Base-by-base conservation (phyloP, 2,797 vertebrate genomes). In the Chloroceryle inda region DNA sequence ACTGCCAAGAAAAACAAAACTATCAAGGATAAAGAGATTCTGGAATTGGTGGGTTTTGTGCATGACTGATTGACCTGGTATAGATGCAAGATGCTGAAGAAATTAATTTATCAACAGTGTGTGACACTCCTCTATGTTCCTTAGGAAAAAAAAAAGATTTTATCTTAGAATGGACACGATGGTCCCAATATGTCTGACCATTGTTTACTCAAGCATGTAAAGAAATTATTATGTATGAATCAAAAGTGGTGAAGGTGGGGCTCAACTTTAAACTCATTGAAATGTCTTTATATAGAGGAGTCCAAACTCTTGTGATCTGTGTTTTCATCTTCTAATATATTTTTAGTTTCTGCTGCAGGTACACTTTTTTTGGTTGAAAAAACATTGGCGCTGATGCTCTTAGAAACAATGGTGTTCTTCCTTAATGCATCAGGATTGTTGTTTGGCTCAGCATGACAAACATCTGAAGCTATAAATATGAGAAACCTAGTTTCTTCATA, bases 211-310 rank as follows among this genome's bases (percentile, higher is more conserved):
- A 69, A 66, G 47, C 15, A 66, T 2, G 0, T 20, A 20, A 56
- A 12, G 10, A 45, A 71, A 73, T 53, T 31, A 29, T 38, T 66
- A 52, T 2, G 6, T 45, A 33, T 11, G 67, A 80, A 76, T 44
- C 12, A 82, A 83, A 73, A 87, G 11, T 8, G 35, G 19, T 19
- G 87, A 72, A 85, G 4, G 7, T 0, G 0, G 11, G 5, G 31
- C 12, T 76, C 52, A 69, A 33, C 6, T 52, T 79, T 16, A 87
- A 85, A 55, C 27, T 83, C 5, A 53, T 44, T 80, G 55, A 59
- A 71, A 71, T 12, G 2, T 42, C 16, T 45, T 92, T 75, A 37
- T 64, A 6, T 6, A 58, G 13, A 74, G 12, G 5, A 62, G 5
- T 23, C 17, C 15, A 61, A 72, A 68, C 2, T 47, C 31, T 59